Evolutionary conservation across 1,140 invertebrate species (phyloP).

Genomic region (Homalodisca vitripennis): DNA sequence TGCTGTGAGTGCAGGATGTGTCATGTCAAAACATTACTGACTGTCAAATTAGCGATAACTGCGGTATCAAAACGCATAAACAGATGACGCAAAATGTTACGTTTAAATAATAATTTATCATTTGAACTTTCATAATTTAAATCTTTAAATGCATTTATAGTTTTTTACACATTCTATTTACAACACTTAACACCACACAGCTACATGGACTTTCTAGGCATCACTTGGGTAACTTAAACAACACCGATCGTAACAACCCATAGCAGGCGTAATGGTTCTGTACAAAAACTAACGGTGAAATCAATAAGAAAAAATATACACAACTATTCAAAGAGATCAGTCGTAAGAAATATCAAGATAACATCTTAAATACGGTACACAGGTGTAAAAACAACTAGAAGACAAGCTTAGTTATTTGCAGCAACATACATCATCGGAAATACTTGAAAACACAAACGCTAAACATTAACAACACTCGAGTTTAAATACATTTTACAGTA

Average conservation of each 20-base stretch:
- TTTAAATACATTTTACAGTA: conserved; percentile 2
- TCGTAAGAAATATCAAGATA: not conserved
- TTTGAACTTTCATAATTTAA: conserved; percentile 11
- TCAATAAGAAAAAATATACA: not conserved
- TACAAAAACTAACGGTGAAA: too few species aligned
- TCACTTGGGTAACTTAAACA: not conserved
- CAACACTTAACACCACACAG: not conserved
- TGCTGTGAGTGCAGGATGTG: too few species aligned
- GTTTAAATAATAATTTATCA: too few species aligned
- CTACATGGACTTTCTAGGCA: conserved; percentile 6
- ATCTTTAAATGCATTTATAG: conserved; percentile 5
- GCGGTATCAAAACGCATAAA: too few species aligned
- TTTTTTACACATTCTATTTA: conserved; percentile 11
- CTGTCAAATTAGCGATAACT: too few species aligned
- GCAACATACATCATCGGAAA: not conserved
- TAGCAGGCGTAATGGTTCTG: too few species aligned
- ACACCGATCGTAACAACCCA: not conserved
- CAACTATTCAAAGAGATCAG: not conserved
- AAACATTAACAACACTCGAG: conserved; percentile 4
- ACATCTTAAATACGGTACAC: not conserved
- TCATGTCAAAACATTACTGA: too few species aligned
- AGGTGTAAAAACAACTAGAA: conserved; percentile 2
- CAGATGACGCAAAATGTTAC: too few species aligned
- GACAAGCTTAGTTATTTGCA: not conserved
- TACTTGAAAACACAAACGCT: not conserved